phyloP scores from a whole-genome alignment of 2,113 vertebrate species.

The Istiophorus platypterus region DNA sequence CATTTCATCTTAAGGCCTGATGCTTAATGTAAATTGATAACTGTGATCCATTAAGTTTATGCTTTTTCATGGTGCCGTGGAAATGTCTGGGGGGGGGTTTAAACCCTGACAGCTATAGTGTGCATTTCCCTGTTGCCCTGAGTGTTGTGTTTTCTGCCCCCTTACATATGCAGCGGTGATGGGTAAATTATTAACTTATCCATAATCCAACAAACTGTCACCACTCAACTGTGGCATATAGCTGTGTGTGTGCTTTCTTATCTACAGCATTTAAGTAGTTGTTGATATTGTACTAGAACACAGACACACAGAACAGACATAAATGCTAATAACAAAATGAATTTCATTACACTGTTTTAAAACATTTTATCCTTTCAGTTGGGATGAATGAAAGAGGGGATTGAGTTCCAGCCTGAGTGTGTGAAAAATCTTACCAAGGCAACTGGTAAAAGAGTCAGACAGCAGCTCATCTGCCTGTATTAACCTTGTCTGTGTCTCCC shows the following conservation, averaged over 20 bases:
- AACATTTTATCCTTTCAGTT: conserved; percentile 37
- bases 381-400: conserved; percentile 29
- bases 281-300: conserved; percentile 9
- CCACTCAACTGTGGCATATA: conserved; percentile 18
- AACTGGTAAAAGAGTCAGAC: conserved; percentile 41
- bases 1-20: conserved; percentile 20
- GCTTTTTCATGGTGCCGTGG: conserved; percentile 12
- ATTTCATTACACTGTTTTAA: conserved; percentile 15
- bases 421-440: conserved; percentile 29
- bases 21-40: conserved; percentile 33
- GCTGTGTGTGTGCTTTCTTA: conserved; percentile 22
- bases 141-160: conserved; percentile 33
- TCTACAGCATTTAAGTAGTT: conserved; percentile 37
- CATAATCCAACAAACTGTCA: conserved; percentile 39
- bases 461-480: conserved; percentile 60
- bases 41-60: conserved; percentile 16
- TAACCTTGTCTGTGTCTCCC: conserved; percentile 71
- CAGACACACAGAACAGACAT: neutral
- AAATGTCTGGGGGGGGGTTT: conserved; percentile 35
- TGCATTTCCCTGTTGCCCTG: neutral
- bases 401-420: conserved; percentile 8
- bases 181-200: conserved; percentile 41
- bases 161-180: conserved; percentile 19
- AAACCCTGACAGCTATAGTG: conserved; percentile 35
- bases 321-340: neutral